Evolutionary conservation across 2,113 vertebrate genomes (phyloP), one percentile per base, ranked within the genome.

Genomic region (Catharus bicknelli): DNA sequence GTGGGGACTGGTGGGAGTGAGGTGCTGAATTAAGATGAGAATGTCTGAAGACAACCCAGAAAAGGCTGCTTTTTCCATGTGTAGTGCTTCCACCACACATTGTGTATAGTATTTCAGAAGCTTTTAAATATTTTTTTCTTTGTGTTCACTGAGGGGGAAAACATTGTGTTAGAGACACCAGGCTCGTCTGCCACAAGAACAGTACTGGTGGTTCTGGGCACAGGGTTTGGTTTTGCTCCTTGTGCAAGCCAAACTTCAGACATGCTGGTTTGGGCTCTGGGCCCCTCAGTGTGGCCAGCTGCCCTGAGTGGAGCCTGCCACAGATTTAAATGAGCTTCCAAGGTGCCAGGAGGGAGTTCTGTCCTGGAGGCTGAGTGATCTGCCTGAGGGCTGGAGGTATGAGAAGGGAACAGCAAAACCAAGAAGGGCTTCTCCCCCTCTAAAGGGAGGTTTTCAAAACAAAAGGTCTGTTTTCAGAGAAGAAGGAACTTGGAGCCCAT

Each of bases 11-110:
- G 13, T 19, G 26, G n/a, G 87, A 80, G 25, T 4, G 8, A 83
- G 50, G 21, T 45, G 45, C 64, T 62, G 43, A 63, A 30, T 62
- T 57, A 23, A 51, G 66, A 45, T 48, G 51, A n/a, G 16, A 70
- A 61, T 4, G 3, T 45, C 66, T 51, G 43, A 70, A 58, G 34
- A 26, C 8, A 8, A 90, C 25, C 18, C 63, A 76, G 66, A 36
- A 88, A 50, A 70, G 27, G n/a, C 66, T 86, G 74, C n/a, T 96
- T 32, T 64, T 48, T 22, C 5, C 36, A 23, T 47, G 22, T 69
- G 34, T 59, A 73, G 74, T 76, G 88, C 90, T 95, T 87, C 95
- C 53, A 70, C 59, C 47, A 63, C 29, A 4, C 64, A 36, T 13
- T 1, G 1, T 55, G 19, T 81, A 36, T 54, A 54, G 20, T 66